Evolutionary conservation across 2,797 vertebrate genomes (phyloP).

Genomic region (Xenentodon cancila): DNA sequence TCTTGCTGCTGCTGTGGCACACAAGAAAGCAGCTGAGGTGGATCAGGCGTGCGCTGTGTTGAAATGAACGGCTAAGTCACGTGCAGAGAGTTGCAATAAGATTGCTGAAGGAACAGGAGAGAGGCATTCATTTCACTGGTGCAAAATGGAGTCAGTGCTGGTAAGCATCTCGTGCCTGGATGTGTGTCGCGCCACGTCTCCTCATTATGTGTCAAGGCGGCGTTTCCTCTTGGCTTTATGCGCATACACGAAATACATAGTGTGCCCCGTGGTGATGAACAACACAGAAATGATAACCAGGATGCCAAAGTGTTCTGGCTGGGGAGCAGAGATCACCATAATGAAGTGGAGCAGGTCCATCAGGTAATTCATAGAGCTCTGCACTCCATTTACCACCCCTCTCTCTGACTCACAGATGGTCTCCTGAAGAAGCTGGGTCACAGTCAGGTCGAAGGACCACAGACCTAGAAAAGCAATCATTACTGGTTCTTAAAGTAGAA

Average conservation of each 20-base stretch:
- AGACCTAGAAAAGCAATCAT: conserved; percentile 72
- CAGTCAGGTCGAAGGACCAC: conserved; percentile 84
- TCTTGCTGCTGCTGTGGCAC: conserved; percentile 53
- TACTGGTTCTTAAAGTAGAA: conserved; percentile 17
- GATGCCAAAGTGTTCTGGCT: conserved; percentile 81
- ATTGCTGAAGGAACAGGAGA: conserved; percentile 61
- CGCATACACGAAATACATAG: conserved; percentile 83
- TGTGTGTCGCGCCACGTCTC: conserved; percentile 7
- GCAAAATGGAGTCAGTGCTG: conserved; percentile 62
- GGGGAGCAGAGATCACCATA: conserved; percentile 80
- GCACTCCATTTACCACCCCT: conserved; percentile 83
- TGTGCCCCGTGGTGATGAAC: conserved; percentile 81
- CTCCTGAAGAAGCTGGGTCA: conserved; percentile 84
- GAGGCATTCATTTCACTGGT: conserved; percentile 75
- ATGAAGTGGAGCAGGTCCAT: conserved; percentile 85
- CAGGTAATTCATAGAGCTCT: conserved; percentile 88
- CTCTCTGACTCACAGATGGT: conserved; percentile 84
- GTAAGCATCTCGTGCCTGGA: conserved; percentile 44
- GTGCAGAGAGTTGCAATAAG: conserved; percentile 61
- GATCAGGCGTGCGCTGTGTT: conserved; percentile 67
- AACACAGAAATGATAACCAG: conserved; percentile 82
- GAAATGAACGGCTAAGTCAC: conserved; percentile 69
- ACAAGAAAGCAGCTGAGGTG: conserved; percentile 55
- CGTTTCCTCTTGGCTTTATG: conserved; percentile 83
- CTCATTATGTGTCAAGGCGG: conserved; percentile 71